phyloP scores from a whole-genome alignment of 1,140 invertebrate species.

The Tyrophagus putrescentiae region DNA sequence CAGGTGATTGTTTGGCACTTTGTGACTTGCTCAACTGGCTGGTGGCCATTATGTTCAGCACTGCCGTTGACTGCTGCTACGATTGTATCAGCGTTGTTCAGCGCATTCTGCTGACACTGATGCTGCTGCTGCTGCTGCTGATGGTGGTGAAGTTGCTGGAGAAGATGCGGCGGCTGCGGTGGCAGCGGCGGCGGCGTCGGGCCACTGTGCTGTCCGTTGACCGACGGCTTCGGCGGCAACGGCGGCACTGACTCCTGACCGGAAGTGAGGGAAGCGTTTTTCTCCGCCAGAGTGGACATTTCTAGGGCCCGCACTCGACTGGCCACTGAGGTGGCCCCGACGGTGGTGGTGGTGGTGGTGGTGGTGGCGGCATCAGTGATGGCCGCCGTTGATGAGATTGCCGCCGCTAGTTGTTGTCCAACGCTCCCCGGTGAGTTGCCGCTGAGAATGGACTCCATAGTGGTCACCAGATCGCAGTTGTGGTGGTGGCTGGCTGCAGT shows the following conservation, averaged over 20 bases:
- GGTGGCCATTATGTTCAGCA: no score
- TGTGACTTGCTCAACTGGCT: not conserved
- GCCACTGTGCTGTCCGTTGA: no score
- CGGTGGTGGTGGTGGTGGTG: constrained; percentile 27
- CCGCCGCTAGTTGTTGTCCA: constrained; percentile 23
- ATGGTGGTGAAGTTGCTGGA: constrained; percentile 22
- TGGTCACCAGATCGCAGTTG: constrained; percentile 26
- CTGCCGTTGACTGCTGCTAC: no score
- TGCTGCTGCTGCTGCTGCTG: constrained; percentile 24
- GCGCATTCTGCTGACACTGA: no score
- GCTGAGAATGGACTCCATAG: no score
- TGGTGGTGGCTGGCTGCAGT: no score
- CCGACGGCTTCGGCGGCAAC: constrained; percentile 24
- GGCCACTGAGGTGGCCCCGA: constrained; percentile 14
- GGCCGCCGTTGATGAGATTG: not conserved
- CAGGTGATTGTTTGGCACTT: not conserved
- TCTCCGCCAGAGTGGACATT: not conserved
- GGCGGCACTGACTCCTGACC: constrained; percentile 19
- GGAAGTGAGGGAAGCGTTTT: no score
- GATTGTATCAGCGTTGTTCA: no score
- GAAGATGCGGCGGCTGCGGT: constrained; percentile 20
- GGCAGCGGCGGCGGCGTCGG: constrained; percentile 21
- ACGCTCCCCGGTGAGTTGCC: constrained; percentile 29
- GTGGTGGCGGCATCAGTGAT: not conserved
- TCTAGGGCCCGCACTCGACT: not conserved